Evolutionary conservation across 2,888 invertebrate species (phyloP), one percentile per base, ranked within the genome.

Genomic region (Andricus quercusramuli): DNA sequence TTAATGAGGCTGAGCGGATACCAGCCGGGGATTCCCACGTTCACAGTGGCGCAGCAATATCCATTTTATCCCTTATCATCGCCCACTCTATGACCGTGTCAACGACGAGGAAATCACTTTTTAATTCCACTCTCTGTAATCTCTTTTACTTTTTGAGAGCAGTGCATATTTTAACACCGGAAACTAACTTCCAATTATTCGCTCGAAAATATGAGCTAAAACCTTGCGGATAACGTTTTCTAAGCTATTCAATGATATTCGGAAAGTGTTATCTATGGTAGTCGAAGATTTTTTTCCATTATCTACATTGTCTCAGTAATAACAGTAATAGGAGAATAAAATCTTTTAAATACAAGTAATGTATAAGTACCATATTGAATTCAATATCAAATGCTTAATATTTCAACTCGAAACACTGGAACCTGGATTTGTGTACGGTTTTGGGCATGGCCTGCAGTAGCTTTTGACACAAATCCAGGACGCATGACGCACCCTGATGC

Each of bases 1-100:
- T 95, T 95, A 95, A 95, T 95, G 95, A 95, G 95, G 94, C 94
- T 94, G 94, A 90, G 90, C 90, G 91, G 90, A 90, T 90, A 88
- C 87, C 91, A 91, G 88, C 90, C 89, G 91, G 86, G 84, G 79
- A 86, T 91, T 91, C 91, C 88, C 91, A 91, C 91, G 90, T 90
- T 91, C 90, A 86, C 89, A 90, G 90, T 88, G 88, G 89, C 90
- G 89, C 88, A 88, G 90, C 86, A 85, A 86, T 89, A 90, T 89
- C 89, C 85, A 87, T 88, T 90, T 90, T 87, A 90, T 90, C 87
- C 87, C 82, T 79, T 77, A 81, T 79, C 84, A 79, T 82, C 78
- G 79, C 67, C 41, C 41, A 22, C 51, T 74, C 15, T 74, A 74
- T 74, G n/a, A 74, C 56, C 56, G 32, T 74, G 83, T 83, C 70